Evolutionary conservation across 1,140 invertebrate species (phyloP).

Genomic region (Pogonognathellus flavescens): DNA sequence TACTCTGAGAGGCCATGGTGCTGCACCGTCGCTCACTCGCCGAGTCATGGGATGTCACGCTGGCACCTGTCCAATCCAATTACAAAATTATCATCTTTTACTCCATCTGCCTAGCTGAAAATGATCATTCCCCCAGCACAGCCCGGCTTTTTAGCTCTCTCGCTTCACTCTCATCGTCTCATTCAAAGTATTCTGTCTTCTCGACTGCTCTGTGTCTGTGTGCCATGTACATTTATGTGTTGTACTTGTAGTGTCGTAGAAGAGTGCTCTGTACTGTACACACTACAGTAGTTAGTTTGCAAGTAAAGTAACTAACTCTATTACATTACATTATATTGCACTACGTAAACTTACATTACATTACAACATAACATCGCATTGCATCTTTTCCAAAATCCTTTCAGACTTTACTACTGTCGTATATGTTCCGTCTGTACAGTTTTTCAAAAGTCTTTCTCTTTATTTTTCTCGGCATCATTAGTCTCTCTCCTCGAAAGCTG

Average conservation of each 20-base stretch:
- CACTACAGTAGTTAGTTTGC: conserved; percentile 5
- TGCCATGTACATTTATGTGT: neutral
- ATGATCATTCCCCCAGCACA: neutral
- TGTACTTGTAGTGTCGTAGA: neutral
- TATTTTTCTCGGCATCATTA: too few species aligned
- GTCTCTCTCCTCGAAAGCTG: too few species aligned
- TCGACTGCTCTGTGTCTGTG: neutral
- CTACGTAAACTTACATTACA: conserved; percentile 15
- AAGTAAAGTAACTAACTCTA: conserved; percentile 45
- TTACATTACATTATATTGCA: conserved; percentile 48
- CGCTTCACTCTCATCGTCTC: neutral
- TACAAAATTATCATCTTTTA: conserved; percentile 52
- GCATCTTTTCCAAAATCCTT: conserved; percentile 44
- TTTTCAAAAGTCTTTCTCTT: too few species aligned
- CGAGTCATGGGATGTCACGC: conserved; percentile 67
- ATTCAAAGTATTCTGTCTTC: conserved; percentile 40
- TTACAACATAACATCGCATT: conserved; percentile 29
- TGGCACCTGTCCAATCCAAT: conserved; percentile 65
- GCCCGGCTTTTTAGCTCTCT: neutral
- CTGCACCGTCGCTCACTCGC: conserved; percentile 67
- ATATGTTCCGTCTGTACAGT: too few species aligned
- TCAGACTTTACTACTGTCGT: neutral
- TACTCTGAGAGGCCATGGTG: conserved; percentile 67
- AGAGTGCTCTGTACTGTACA: neutral
- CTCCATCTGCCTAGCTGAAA: conserved; percentile 30